Evolutionary conservation across 2,797 vertebrate species (phyloP).

Genomic region (Arctocebus calabarensis): DNA sequence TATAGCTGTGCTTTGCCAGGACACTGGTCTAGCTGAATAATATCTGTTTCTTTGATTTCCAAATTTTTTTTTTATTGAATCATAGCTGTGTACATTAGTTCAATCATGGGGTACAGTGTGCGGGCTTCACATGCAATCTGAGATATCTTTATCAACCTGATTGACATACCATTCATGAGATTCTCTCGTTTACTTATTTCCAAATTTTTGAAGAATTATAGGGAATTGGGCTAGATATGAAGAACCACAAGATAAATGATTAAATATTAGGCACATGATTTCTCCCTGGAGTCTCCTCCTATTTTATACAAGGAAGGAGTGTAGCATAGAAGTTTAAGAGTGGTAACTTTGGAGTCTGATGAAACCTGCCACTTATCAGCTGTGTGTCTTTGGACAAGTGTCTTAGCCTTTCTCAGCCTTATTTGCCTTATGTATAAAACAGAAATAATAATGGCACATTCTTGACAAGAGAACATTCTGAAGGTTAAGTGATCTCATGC

Average conservation of each 20-base stretch:
- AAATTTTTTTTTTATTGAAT: no score
- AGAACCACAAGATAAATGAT: constrained; percentile 11
- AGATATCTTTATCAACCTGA: no score
- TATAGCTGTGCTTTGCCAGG: not conserved
- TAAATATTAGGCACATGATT: not conserved
- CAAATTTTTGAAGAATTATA: not conserved
- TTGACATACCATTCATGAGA: no score
- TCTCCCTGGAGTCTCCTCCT: not conserved
- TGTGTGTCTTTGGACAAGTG: constrained; percentile 7
- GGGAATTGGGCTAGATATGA: not conserved
- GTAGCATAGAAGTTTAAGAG: not conserved
- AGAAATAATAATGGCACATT: not conserved
- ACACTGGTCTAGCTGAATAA: not conserved
- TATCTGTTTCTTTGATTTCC: not conserved
- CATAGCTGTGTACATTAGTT: no score
- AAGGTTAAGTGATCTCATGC: not conserved
- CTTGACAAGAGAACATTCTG: not conserved
- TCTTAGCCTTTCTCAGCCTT: not conserved
- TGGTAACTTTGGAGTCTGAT: no score
- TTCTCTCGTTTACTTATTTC: no score
- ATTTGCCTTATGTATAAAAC: not conserved
- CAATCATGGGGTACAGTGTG: no score
- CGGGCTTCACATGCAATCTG: no score
- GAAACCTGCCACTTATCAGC: not conserved
- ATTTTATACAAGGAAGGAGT: not conserved